These are phyloP conservation scores for Procambarus clarkii DNA, from an alignment of 1,140 invertebrate species.

Conservation along the genomic window DNA sequence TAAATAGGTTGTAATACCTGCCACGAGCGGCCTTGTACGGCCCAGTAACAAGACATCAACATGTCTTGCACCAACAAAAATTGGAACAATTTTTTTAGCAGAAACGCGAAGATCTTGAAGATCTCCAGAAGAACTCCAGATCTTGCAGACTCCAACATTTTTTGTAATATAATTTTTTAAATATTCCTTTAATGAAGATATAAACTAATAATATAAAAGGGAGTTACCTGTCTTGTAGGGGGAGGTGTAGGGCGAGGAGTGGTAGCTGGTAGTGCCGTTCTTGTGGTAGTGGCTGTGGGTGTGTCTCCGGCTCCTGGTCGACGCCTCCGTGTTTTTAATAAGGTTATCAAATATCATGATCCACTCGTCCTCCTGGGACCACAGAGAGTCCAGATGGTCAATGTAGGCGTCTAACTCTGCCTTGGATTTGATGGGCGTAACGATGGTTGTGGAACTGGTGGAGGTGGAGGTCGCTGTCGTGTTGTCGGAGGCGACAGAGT, in stretches of 20 bases:
- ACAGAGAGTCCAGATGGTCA: conserved; percentile 68
- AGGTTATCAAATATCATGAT: conserved; percentile 72
- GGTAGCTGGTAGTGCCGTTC: conserved; percentile 61
- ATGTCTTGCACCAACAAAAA: too few species aligned
- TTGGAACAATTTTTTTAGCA: too few species aligned
- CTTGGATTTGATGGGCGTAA: conserved; percentile 69
- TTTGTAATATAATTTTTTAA: too few species aligned
- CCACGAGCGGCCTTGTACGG: too few species aligned
- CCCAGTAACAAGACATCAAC: too few species aligned
- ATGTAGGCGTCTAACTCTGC: conserved; percentile 67
- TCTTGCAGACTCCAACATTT: too few species aligned
- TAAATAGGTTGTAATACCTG: too few species aligned
- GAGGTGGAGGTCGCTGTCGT: conserved; percentile 46
- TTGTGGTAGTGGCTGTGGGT: conserved; percentile 65
- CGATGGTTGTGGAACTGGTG: conserved; percentile 57
- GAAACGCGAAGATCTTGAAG: too few species aligned
- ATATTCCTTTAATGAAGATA: too few species aligned
- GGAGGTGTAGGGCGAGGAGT: conserved; percentile 57
- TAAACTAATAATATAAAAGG: too few species aligned
- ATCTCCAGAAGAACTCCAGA: too few species aligned
- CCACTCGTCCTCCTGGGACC: conserved; percentile 70
- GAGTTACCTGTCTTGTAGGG: conserved; percentile 52
- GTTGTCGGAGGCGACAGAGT: conserved; percentile 24
- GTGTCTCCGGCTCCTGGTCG: conserved; percentile 52
- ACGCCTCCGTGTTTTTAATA: conserved; percentile 63